A percentile compares a stretch with the other conserved stretches of the same genome.
Conservation (phyloP, 2,797 vertebrate species). For the Staurois parvus region DNA sequence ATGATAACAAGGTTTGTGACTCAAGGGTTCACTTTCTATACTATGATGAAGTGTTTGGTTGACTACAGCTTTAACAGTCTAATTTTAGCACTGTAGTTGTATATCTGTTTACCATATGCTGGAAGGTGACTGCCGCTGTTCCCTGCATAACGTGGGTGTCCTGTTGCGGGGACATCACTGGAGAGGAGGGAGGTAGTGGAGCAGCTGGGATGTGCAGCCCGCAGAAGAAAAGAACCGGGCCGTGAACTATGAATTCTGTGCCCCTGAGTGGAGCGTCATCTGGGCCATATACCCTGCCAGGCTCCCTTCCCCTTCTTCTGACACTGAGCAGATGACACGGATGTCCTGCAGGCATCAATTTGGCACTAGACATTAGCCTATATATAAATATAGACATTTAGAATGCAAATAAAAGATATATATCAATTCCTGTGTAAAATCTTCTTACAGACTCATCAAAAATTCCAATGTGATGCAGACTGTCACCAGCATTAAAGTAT, state of each 20-base stretch:
- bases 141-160: neutral
- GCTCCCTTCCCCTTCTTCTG: conserved; percentile 20
- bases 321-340: conserved; percentile 49
- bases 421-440: too few relatives aligned
- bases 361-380: conserved; percentile 6
- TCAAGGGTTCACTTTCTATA: neutral
- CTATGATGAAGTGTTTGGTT: too few relatives aligned
- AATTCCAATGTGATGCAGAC: too few relatives aligned
- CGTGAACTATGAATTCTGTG: neutral
- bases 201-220: neutral
- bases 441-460: too few relatives aligned
- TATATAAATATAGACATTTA: neutral
- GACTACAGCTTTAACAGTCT: too few relatives aligned
- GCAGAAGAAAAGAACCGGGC: neutral
- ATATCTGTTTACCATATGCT: neutral
- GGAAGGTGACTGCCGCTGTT: neutral
- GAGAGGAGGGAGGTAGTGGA: neutral
- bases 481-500: too few relatives aligned
- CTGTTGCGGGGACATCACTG: neutral
- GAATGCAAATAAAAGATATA: neutral
- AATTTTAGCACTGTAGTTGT: too few relatives aligned
- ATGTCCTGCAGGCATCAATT: conserved; percentile 1
- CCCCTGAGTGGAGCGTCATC: conserved; percentile 31
- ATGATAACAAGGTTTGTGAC: neutral
- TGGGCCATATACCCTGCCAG: conserved; percentile 35